These are phyloP conservation scores for Rhea pennata DNA, from an alignment of 2,113 vertebrate species.

Conservation along the genomic window DNA sequence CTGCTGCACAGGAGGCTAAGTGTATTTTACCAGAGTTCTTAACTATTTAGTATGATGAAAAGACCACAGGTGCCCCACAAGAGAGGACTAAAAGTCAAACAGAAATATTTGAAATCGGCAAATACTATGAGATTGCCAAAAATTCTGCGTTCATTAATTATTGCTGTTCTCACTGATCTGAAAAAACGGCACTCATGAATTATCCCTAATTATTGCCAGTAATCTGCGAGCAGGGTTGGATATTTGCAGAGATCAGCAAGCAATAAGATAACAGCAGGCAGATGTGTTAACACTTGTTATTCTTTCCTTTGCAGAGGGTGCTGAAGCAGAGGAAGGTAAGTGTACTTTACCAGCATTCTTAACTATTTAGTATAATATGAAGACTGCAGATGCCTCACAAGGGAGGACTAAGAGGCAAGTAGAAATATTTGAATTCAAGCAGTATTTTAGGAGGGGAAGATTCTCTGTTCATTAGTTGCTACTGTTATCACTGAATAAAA, in stretches of 20 bases:
- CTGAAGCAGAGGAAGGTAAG: fast-evolving
- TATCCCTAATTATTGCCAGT: too few species aligned
- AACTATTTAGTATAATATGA: fast-evolving
- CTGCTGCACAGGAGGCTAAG: slow-evolving; percentile 8
- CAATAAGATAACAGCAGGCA: not conserved
- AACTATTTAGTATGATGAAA: not conserved
- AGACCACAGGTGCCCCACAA: not conserved
- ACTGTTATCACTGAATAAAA: not conserved
- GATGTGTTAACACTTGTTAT: not conserved
- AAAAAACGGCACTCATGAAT: not conserved
- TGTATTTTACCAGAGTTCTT: not conserved
- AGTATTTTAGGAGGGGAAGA: not conserved
- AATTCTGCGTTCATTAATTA: not conserved
- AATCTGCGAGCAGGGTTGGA: not conserved
- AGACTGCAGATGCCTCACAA: not conserved
- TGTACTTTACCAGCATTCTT: not conserved
- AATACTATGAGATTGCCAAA: not conserved
- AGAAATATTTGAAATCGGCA: not conserved
- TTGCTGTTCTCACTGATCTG: not conserved
- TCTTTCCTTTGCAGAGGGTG: not conserved
- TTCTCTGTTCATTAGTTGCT: not conserved
- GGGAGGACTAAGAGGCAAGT: not conserved
- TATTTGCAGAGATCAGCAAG: not conserved
- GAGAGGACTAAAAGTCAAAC: not conserved
- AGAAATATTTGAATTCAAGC: not conserved